These are phyloP conservation scores for Cuniculus paca DNA, from an alignment of 2,797 vertebrate genomes.

Conservation along the genomic window DNA sequence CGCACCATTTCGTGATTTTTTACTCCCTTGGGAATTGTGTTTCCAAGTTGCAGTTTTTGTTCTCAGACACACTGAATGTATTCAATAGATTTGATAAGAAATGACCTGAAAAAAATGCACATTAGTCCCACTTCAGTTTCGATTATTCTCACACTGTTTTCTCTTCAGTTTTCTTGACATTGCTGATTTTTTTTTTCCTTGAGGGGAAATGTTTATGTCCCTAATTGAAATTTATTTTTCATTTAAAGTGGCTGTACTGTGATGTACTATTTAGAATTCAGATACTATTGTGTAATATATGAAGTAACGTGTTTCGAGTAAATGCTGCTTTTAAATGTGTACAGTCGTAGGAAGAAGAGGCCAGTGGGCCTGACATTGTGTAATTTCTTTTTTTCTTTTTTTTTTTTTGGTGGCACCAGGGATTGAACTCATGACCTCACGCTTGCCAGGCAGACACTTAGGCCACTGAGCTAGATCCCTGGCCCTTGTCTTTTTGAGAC, in stretches of 20 bases:
- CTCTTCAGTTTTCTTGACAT: not conserved
- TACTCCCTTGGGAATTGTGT: conserved; percentile 10
- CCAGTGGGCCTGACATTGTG: not conserved
- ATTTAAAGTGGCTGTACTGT: conserved; percentile 27
- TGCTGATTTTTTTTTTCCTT: conserved; percentile 36
- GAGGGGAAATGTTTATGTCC: not conserved
- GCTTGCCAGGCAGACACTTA: too few species aligned
- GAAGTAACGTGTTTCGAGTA: not conserved
- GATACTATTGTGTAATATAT: not conserved
- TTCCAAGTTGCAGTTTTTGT: conserved; percentile 66
- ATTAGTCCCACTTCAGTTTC: not conserved
- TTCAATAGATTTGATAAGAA: not conserved
- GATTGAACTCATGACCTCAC: too few species aligned
- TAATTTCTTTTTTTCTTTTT: too few species aligned
- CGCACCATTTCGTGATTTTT: conserved; percentile 8
- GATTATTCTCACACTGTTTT: not conserved
- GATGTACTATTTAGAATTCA: conserved; percentile 11
- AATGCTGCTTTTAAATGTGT: conserved; percentile 14
- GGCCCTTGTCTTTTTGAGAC: too few species aligned
- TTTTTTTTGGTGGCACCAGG: too few species aligned
- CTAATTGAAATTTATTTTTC: conserved; percentile 41
- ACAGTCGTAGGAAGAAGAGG: not conserved
- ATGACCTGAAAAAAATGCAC: not conserved
- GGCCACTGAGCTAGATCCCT: too few species aligned
- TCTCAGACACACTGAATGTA: not conserved